Evolutionary conservation across 2,797 vertebrate species (phyloP), one percentile per base, ranked within the genome.

Genomic region (Pteronotus mesoamericanus): DNA sequence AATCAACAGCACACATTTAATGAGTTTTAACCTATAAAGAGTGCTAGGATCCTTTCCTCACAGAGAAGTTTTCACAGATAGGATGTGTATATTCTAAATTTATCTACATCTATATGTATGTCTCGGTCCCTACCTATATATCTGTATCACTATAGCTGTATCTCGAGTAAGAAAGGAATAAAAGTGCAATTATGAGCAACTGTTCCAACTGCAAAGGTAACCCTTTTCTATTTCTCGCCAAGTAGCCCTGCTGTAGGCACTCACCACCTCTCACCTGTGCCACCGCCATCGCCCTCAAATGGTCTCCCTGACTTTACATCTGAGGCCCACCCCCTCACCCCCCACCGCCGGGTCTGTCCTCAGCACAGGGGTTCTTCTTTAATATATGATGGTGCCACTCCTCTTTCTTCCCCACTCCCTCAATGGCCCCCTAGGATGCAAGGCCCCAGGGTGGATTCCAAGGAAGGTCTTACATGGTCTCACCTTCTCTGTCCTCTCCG

Each of bases 1-100:
- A 93, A 86, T 68, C 90, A 94, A 64, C 18, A 91, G 42, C 22
- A 48, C 53, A 34, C 93, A 82, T 71, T 32, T 72, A 96, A 91
- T 59, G 42, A 83, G 79, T 53, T 78, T 91, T 82, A 29, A 86
- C 89, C 68, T 82, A 68, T 78, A 89, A 0, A 37, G 42, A 19
- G 32, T 24, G 2, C 53, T 77, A 9, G 48, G 37, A 91, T 39
- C 24, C 44, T 93, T 88, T 71, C 68, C 59, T 83, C 42, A 46
- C 21, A 29, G 53, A 44, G 85, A 42, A 34, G 29, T 24, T 78
- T 89, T 24, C n/a, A 78, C n/a, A 69, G 57, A 90, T 26, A 39
- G 26, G 34, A 68, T 9, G 79, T 6, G 2, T 24, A 16, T 59
- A 66, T 26, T 59, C 15, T 57, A 79, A 61, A 46, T 86, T 46